These are phyloP conservation scores for Drosophila peninsularis DNA, from an alignment of 2,888 invertebrate species.

Conservation along the genomic window DNA sequence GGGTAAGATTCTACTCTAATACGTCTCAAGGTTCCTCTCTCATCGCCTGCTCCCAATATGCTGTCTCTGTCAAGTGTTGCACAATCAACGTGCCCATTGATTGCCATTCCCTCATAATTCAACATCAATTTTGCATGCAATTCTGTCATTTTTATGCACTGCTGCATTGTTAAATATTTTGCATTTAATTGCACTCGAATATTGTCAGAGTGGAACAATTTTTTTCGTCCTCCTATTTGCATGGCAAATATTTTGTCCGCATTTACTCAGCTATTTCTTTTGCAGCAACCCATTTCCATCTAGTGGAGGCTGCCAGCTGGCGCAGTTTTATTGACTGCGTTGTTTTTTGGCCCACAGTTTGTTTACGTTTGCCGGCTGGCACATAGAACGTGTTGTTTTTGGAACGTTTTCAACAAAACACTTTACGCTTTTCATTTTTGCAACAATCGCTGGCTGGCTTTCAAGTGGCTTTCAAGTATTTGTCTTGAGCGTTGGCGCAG, in stretches of 20 bases:
- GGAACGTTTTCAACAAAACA: slow-evolving; percentile 80
- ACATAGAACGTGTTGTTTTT: slow-evolving; percentile 66
- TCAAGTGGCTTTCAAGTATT: slow-evolving; percentile 68
- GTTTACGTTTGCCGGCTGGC: slow-evolving; percentile 58
- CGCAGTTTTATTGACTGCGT: slow-evolving; percentile 69
- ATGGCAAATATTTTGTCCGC: slow-evolving; percentile 67
- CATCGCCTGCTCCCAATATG: not conserved
- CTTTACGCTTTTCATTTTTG: slow-evolving; percentile 70
- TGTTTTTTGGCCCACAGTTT: slow-evolving; percentile 51
- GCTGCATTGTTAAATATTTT: slow-evolving; percentile 69
- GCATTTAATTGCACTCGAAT: slow-evolving; percentile 75
- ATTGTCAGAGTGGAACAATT: slow-evolving; percentile 29
- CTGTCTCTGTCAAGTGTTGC: not conserved
- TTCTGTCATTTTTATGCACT: slow-evolving; percentile 44
- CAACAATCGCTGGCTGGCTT: slow-evolving; percentile 67
- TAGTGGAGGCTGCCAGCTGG: slow-evolving; percentile 48
- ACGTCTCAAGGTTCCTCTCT: not conserved
- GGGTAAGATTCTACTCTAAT: not conserved
- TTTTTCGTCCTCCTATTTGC: slow-evolving; percentile 57
- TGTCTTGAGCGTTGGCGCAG: slow-evolving; percentile 54
- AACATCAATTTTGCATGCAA: slow-evolving; percentile 26
- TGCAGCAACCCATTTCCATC: slow-evolving; percentile 10
- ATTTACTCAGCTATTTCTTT: slow-evolving; percentile 48
- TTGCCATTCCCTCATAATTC: slow-evolving; percentile 47
- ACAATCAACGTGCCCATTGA: slow-evolving; percentile 55